These are phyloP conservation scores for Cettia cetti DNA, from an alignment of 2,113 vertebrate species.

Conservation along the genomic window DNA sequence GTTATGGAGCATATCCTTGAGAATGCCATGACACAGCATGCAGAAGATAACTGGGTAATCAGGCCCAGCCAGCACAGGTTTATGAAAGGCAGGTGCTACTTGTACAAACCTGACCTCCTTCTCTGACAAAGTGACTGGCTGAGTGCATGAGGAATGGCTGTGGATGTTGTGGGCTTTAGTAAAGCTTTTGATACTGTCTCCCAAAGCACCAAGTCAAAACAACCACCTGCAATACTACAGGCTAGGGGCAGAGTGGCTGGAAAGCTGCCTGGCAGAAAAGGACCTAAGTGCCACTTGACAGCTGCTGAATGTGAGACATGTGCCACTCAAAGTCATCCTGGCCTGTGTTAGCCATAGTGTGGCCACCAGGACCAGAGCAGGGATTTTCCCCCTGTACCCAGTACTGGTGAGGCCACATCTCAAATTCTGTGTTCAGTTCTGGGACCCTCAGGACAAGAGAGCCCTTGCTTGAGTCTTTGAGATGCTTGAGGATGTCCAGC, in stretches of 20 bases:
- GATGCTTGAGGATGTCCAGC: background rate
- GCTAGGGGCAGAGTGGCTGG: background rate
- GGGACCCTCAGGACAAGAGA: background rate
- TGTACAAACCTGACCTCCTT: background rate
- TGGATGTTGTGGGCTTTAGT: background rate
- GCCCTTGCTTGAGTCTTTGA: background rate
- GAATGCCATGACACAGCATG: rapidly evolving
- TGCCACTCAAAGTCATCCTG: background rate
- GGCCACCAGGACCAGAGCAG: background rate
- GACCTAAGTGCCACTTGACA: background rate
- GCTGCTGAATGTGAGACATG: background rate
- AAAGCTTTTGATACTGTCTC: background rate
- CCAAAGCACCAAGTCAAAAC: background rate
- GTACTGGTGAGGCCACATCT: background rate
- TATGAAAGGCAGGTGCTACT: background rate
- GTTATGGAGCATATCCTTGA: background rate
- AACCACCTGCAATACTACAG: background rate
- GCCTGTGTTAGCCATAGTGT: background rate
- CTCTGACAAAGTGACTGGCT: background rate
- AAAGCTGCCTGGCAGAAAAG: background rate
- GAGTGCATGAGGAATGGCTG: background rate
- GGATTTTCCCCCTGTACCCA: rapidly evolving
- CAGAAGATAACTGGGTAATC: background rate
- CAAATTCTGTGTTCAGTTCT: rapidly evolving
- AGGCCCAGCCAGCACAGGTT: background rate